Evolutionary conservation across 2,113 vertebrate species (phyloP).

Genomic region (Callocephalon fimbriatum): DNA sequence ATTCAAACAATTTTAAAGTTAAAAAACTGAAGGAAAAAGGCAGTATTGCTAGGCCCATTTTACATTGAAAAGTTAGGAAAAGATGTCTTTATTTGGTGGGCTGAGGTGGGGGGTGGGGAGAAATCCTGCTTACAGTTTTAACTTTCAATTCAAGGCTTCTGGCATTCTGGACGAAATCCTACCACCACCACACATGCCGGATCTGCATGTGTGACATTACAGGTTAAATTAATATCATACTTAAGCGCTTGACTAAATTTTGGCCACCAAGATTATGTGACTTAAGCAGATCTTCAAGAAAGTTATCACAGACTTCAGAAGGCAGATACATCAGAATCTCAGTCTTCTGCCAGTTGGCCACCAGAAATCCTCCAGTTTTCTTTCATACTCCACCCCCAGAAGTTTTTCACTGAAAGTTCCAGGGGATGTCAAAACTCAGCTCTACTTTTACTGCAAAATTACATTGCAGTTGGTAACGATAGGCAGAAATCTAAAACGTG

Average conservation of each 20-base stretch:
- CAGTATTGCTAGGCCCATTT: background rate
- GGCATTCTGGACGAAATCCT: background rate
- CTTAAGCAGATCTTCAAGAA: background rate
- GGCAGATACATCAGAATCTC: background rate
- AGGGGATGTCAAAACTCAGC: background rate
- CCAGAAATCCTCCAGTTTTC: background rate
- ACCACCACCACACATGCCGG: rapidly evolving
- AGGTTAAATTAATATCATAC: background rate
- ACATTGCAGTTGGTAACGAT: background rate
- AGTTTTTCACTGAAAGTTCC: background rate
- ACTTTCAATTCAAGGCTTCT: background rate
- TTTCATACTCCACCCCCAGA: background rate
- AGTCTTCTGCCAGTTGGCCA: background rate
- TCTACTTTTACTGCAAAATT: background rate
- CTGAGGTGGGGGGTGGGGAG: rapidly evolving
- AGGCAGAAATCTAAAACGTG: background rate
- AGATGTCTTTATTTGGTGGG: rapidly evolving
- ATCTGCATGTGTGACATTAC: background rate
- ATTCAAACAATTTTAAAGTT: background rate
- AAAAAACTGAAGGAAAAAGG: background rate
- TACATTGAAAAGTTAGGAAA: background rate
- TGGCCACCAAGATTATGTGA: background rate
- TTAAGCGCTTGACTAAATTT: background rate
- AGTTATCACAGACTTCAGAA: background rate
- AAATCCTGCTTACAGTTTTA: background rate